Evolutionary conservation across 2,113 vertebrate species (phyloP), one percentile per base, ranked within the genome.

Genomic region (Mus pahari): DNA sequence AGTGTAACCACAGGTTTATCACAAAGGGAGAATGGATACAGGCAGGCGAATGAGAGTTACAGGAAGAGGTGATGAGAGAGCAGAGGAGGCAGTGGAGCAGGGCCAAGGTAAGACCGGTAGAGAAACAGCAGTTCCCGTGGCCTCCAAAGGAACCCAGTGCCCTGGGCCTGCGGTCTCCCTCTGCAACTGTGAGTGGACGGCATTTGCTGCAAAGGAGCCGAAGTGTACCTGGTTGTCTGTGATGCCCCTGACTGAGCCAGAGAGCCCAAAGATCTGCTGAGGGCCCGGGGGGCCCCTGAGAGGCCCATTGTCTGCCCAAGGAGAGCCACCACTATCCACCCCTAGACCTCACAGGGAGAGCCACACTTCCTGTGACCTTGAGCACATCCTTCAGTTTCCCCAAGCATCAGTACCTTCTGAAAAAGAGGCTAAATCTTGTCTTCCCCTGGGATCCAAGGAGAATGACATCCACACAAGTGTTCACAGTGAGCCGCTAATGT

Each of bases 381-480:
- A 90, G 26, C 64, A 62, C 71, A 42, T 64, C 68, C 66, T 50
- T 64, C 42, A 33, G 94, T 87, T 89, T 89, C 53, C 84, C 62
- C 58, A 33, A 86, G 53, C 58, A 19, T 62, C 20, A 16, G 0
- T 42, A 16, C 39, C 70, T 91, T 86, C 78, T 20, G 5, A 81
- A 68, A 92, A 94, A 22, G 2, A 42, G 39, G 1, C 81, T 79
- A 60, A 17, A 75, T 79, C 62, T 79, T 39, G 55, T 90, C 62
- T 79, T 87, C 75, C 55, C 50, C 71, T 95, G 93, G 74, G n/a
- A 97, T 58, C 55, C 79, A 79, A 74, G 12, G 77, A 95, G 87
- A 94, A 26, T 93, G 53, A 90, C 70, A 82, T 77, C 33, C 39
- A 92, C 33, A 45, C 70, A 95, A 48, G 73, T 74, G 75, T 48